Base-by-base conservation (phyloP, 1,140 invertebrate genomes). In the Lepidurus packardi region DNA sequence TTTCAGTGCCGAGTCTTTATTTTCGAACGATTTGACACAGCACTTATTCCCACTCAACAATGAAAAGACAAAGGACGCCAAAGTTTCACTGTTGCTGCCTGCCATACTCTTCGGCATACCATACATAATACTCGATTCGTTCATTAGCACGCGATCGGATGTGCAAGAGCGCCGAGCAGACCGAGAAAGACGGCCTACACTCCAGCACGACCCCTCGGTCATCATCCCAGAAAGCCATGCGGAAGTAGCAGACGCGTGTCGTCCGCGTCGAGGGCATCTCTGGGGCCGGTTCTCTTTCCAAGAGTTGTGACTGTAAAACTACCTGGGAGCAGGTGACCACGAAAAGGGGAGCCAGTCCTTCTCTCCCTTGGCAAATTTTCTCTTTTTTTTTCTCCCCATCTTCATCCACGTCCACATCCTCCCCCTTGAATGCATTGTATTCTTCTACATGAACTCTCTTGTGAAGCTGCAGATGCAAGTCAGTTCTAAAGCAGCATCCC, bases 401-500 rank as follows among this genome's bases (percentile, higher is more conserved):
- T 65, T 7, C 53, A 34, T 65, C 53, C n/a, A 4, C 53, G 5
- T 47, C 16, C 45, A 6, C 53, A 21, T 65, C 9, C 13, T 13
- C 53, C 53, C 53, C 34, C 34, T 34, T 34, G 34, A 34, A 34
- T 34, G 53, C 21, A 65, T 65, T 65, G 53, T 65, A 21, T 65
- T 65, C 53, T n/a, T n/a, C 7, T 13, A 65, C 16, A n/a, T n/a
- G 16, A 21, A 13, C 21, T 7, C 21, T 65, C 16, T 65, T 65
- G 53, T 65, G 53, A 65, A 65, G 13, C 53, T 65, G 53, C 53
- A 65, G 53, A 65, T 65, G 53, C 53, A 65, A 65, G 53, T 65
- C 53, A 65, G 53, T 21, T 21, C 21, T 21, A 65, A 21, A 65
- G 53, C 53, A 65, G 53, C 53, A 65, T 65, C 53, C 53, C 53